Percentiles rank a stretch among this genome's conserved stretches.
These are phyloP conservation scores for Malurus leucopterus DNA, from an alignment of 2,797 vertebrate species.

Conservation along the genomic window DNA sequence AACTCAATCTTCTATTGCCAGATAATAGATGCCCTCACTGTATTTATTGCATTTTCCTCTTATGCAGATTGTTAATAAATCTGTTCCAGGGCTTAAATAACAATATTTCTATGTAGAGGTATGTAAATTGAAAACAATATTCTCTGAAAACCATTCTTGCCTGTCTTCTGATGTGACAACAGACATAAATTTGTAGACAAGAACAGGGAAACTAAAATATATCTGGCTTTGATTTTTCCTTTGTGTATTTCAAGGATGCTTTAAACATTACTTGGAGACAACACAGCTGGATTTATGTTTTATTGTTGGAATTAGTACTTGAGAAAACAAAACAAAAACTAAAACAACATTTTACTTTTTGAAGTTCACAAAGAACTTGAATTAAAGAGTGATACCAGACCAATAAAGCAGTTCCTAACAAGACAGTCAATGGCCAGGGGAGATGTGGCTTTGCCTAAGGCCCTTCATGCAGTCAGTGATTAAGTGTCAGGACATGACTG, in stretches of 20 bases:
- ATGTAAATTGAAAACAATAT: background rate
- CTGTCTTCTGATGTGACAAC: background rate
- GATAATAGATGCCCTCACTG: accelerated
- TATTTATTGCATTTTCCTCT: background rate
- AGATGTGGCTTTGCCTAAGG: slow-evolving; percentile 2
- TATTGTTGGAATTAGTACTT: background rate
- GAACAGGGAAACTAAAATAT: background rate
- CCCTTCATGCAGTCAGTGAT: background rate
- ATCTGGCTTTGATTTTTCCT: background rate
- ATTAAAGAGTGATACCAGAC: background rate
- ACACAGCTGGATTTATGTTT: background rate
- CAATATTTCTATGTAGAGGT: background rate
- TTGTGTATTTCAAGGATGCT: background rate
- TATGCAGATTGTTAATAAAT: background rate
- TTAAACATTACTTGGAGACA: background rate
- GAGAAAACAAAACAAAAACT: background rate
- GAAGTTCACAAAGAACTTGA: background rate
- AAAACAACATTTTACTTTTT: background rate
- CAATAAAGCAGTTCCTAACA: background rate
- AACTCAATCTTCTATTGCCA: background rate
- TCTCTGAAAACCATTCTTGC: background rate
- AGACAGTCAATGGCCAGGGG: background rate
- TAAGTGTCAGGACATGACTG: background rate
- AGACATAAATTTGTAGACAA: background rate
- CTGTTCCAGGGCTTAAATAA: background rate